Evolutionary conservation across 2,797 vertebrate genomes (phyloP), one percentile per base, ranked within the genome.

Genomic region (Aldrovandia affinis): DNA sequence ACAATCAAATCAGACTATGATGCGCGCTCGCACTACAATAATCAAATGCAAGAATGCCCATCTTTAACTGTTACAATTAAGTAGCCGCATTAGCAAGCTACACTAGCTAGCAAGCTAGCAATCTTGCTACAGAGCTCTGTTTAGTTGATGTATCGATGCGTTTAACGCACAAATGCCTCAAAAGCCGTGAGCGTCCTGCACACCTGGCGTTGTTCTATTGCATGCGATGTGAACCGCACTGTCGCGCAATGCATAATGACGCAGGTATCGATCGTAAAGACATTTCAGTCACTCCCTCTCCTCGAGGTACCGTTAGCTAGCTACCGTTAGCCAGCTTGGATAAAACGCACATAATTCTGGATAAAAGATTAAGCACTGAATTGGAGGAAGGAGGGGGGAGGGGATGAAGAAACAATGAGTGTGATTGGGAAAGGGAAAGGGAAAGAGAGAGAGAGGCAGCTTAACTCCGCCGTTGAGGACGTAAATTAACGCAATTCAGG

Each of bases 381-480:
- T 87, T 84, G 55, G 81, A 81, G 15, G 83, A 83, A 87, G 82
- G 84, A 78, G 87, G 86, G 92, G 86, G 89, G 89, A 90, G 91
- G 92, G 84, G 85, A 78, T 50, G 50, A 88, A 61, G 85, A 88
- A 89, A 87, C 85, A 89, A 87, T 82, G 47, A 68, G 42, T 55
- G 30, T 79, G n/a, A n/a, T n/a, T n/a, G n/a, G n/a, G n/a, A n/a
- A n/a, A n/a, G n/a, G n/a, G n/a, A n/a, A 44, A 42, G 47, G 55
- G 36, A 25, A 81, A 63, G 88, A 33, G 68, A 75, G 39, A 83
- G 52, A 83, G 54, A 83, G 86, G 68, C 80, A 82, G 85, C 83
- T 85, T 81, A 86, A 84, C 85, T 85, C 20, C 4, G 54, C 22
- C 25, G 83, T 83, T 80, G 65, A 77, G 55, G n/a, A n/a, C n/a